A percentile compares a stretch with the other conserved stretches of the same genome.
These are phyloP conservation scores for Ernsta delagoae DNA, from an alignment of 2,888 invertebrate species.

Conservation along the genomic window DNA sequence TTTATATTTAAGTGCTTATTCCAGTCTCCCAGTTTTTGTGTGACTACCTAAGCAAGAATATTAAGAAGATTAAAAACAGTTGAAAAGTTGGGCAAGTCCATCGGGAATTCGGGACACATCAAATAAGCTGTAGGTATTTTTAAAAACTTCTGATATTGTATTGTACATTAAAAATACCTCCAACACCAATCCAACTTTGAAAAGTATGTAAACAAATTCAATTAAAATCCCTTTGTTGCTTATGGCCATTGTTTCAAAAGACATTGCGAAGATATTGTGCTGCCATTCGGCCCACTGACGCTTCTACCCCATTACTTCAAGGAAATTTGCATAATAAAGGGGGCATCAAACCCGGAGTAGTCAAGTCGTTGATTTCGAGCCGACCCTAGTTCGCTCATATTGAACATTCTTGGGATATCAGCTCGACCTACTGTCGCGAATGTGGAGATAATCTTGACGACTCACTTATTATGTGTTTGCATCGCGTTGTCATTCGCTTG, in stretches of 20 bases:
- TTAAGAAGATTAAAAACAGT: no score
- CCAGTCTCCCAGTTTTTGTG: no score
- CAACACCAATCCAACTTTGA: neutral
- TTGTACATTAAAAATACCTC: no score
- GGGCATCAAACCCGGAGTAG: constrained; percentile 27
- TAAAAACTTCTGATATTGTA: no score
- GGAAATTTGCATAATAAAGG: constrained; percentile 36
- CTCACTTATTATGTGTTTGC: neutral
- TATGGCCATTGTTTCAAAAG: constrained; percentile 26
- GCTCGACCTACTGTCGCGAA: constrained; percentile 4
- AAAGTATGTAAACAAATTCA: constrained; percentile 14
- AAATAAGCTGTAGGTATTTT: no score
- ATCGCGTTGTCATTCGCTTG: neutral
- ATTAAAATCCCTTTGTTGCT: constrained; percentile 21
- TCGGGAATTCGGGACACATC: no score
- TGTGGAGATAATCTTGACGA: constrained; percentile 18
- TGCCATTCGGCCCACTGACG: constrained; percentile 18
- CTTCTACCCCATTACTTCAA: constrained; percentile 24
- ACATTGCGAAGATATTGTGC: constrained; percentile 30
- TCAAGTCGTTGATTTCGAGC: constrained; percentile 4
- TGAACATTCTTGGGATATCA: constrained; percentile 19
- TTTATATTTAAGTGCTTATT: no score
- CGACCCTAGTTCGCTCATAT: constrained; percentile 24
- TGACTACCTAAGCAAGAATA: no score
- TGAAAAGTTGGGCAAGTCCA: no score